A percentile compares a stretch with the other conserved stretches of the same genome.
Conservation (phyloP, 2,888 invertebrate species). For the Pegoplata infirma region DNA sequence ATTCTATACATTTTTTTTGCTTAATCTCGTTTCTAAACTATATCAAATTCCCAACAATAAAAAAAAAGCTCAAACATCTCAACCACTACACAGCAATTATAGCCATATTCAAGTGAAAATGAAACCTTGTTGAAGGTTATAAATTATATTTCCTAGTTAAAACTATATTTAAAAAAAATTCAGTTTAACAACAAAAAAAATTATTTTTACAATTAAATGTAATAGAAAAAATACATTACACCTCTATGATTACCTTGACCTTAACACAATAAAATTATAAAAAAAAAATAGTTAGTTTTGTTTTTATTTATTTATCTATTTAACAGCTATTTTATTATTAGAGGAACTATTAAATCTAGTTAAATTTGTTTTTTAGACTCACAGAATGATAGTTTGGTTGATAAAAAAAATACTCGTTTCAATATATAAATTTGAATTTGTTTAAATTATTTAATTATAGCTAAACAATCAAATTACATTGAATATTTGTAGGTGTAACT, state of each 20-base stretch:
- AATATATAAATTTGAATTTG: not conserved
- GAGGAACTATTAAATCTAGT: slow-evolving; percentile 42
- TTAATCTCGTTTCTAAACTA: slow-evolving; percentile 9
- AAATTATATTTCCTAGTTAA: slow-evolving; percentile 42
- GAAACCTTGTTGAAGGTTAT: slow-evolving; percentile 64
- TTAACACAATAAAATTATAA: slow-evolving; percentile 71
- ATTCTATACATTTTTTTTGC: not conserved
- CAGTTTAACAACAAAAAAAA: slow-evolving; percentile 1
- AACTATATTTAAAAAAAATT: slow-evolving; percentile 12
- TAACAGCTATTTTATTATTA: slow-evolving; percentile 24
- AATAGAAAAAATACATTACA: slow-evolving; percentile 65
- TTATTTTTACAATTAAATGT: slow-evolving; percentile 56
- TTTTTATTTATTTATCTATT: not conserved
- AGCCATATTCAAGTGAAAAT: slow-evolving; percentile 51
- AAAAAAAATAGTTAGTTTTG: slow-evolving; percentile 12
- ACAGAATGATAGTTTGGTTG: not conserved
- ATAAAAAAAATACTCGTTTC: not conserved
- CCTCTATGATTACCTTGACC: slow-evolving; percentile 69
- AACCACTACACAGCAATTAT: not conserved
- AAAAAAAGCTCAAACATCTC: not conserved
- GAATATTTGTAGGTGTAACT: slow-evolving; percentile 38
- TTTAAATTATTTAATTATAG: slow-evolving; percentile 13
- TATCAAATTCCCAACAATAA: slow-evolving; percentile 9
- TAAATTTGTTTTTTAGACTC: not conserved
- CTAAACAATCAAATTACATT: not conserved